Base-by-base conservation (phyloP, 1,140 invertebrate genomes). In the Pachypsylla venusta region DNA sequence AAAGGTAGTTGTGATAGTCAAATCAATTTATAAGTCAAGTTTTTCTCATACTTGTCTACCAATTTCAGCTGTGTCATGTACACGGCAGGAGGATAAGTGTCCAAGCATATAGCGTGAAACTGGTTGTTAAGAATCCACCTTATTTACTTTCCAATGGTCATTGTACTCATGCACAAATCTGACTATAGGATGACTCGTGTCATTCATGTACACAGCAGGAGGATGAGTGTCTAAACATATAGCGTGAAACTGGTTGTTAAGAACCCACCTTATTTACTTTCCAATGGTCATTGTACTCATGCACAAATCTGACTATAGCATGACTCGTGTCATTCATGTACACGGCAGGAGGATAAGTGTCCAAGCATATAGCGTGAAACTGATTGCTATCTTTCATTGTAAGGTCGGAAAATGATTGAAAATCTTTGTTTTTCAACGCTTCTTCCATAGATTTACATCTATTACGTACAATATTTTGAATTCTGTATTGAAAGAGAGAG, bases 381-480 rank as follows among this genome's bases (percentile, higher is more conserved):
- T 97, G 89, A 79, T 99, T 99, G 56, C 93, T 97, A 67, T 99
- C 97, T 72, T 83, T 83, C 87, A 99, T 99, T 16, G 93, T 97
- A 7, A 98, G 76, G 71, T 90, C 81, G 25, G 90, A 93, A 79
- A 99, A 96, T 54, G 71, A 79, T 30, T 79, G 63, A 72, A 98
- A 99, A 75, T 99, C 78, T 62, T 13, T 20, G 24, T 22, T 30
- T 28, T 40, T 53, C 22, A 20, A 27, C 63, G 74, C 76, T 63
- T 78, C 65, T 61, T 76, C 79, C 56, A 97, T 92, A 60, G 75
- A 67, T 56, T 79, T 68, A 1, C 85, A 79, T 67, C 85, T 76
- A 63, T 78, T 71, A 1, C 88, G 87, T 0, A 98, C 85, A 67
- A 83, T 74, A 55, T 80, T 66, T 57, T 81, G 67, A 12, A 84